These are phyloP conservation scores for Trisateles emortualis DNA, from an alignment of 2,888 invertebrate species.

Conservation along the genomic window DNA sequence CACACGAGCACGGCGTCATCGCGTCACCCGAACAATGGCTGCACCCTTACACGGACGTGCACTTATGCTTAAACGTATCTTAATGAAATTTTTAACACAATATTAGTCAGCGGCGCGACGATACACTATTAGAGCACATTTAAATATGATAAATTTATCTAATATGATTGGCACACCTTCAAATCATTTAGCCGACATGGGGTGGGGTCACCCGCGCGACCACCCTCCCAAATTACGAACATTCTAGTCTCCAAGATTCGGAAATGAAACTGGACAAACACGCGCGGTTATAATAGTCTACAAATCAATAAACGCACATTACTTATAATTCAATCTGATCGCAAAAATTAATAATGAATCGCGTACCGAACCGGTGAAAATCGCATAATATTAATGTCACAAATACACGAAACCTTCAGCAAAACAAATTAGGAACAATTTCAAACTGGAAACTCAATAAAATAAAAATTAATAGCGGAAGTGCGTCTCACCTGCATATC, in stretches of 20 bases:
- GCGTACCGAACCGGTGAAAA: background rate
- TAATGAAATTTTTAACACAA: conserved; percentile 19
- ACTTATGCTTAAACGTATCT: conserved; percentile 16
- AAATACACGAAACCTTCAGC: background rate
- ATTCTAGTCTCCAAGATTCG: too few species aligned
- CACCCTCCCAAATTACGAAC: background rate
- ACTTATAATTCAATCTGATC: too few species aligned
- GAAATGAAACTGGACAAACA: background rate
- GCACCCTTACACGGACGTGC: conserved; percentile 33
- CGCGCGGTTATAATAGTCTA: background rate
- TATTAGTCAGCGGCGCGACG: conserved; percentile 16
- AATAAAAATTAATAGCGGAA: background rate
- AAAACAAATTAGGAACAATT: background rate
- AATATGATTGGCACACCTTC: background rate
- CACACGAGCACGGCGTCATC: conserved; percentile 9
- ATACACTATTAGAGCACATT: background rate
- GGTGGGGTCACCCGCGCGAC: background rate
- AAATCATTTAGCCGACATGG: background rate
- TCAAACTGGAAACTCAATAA: background rate
- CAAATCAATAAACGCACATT: too few species aligned
- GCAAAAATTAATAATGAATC: background rate
- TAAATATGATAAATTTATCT: too few species aligned
- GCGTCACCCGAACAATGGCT: conserved; percentile 43
- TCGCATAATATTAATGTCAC: background rate
- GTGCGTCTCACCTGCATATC: conserved; percentile 12